phyloP scores from a whole-genome alignment of 2,113 vertebrate species.

The Anarhynchus alexandrinus region DNA sequence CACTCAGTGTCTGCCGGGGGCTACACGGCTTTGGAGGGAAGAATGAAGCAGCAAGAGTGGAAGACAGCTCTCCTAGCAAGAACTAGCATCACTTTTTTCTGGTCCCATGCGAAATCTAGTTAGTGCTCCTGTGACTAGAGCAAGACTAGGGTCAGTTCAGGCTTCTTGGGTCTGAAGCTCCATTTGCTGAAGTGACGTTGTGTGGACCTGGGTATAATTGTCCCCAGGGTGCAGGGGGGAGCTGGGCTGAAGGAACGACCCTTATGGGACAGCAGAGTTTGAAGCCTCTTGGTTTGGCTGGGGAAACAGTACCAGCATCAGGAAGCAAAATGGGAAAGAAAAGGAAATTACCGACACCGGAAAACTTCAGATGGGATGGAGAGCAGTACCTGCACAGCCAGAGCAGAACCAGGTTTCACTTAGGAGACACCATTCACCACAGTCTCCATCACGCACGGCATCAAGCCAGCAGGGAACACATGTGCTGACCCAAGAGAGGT shows the following conservation, averaged over 20 bases:
- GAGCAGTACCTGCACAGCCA: not conserved
- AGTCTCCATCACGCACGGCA: not conserved
- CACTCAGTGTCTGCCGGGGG: not conserved
- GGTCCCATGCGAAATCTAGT: not conserved
- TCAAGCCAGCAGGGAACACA: not conserved
- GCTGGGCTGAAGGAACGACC: not conserved
- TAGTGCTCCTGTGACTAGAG: not conserved
- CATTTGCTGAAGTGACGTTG: not conserved
- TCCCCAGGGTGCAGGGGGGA: not conserved
- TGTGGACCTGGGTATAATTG: not conserved
- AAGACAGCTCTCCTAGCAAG: not conserved
- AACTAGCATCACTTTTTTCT: not conserved
- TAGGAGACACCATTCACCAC: not conserved
- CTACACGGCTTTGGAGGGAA: not conserved
- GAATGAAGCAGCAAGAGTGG: not conserved
- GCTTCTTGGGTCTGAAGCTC: not conserved
- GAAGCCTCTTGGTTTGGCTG: not conserved
- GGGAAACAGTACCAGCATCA: not conserved
- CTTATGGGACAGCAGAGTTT: not conserved
- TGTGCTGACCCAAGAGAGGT: rapidly evolving
- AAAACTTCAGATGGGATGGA: not conserved
- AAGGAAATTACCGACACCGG: not conserved
- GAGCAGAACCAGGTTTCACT: not conserved
- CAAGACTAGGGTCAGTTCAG: not conserved
- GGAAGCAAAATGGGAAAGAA: not conserved